Evolutionary conservation across 2,888 invertebrate genomes (phyloP).

Genomic region (Helleia helle): DNA sequence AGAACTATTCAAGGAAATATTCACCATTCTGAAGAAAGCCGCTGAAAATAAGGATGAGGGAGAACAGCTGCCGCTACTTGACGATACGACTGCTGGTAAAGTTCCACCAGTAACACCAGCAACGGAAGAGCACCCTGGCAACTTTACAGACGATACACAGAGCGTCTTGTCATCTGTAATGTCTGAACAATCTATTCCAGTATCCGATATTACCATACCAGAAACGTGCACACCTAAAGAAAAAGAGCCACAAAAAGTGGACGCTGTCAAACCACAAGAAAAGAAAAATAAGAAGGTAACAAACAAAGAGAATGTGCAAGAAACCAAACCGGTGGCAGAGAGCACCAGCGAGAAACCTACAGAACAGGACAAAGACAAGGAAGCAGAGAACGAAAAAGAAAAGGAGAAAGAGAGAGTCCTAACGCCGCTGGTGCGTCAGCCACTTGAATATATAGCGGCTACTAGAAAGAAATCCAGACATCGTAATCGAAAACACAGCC

Average conservation of each 20-base stretch:
- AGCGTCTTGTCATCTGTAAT: constrained; percentile 84
- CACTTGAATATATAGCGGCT: constrained; percentile 82
- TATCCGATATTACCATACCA: constrained; percentile 77
- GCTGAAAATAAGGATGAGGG: constrained; percentile 88
- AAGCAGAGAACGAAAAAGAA: constrained; percentile 36
- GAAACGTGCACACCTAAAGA: constrained; percentile 71
- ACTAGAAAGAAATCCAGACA: constrained; percentile 81
- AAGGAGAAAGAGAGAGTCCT: constrained; percentile 68
- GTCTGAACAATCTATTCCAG: constrained; percentile 81
- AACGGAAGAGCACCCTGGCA: constrained; percentile 76
- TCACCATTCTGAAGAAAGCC: constrained; percentile 86
- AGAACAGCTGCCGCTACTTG: constrained; percentile 81
- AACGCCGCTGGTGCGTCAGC: constrained; percentile 80
- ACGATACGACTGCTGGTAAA: constrained; percentile 75
- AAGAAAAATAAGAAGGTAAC: constrained; percentile 34
- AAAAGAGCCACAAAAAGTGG: constrained; percentile 36
- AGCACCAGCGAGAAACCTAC: constrained; percentile 40
- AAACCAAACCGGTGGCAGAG: constrained; percentile 46
- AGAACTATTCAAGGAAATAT: constrained; percentile 87
- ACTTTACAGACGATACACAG: constrained; percentile 81
- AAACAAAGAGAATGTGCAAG: constrained; percentile 37
- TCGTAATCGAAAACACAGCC: constrained; percentile 77
- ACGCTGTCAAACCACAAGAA: constrained; percentile 34
- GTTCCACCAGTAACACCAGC: constrained; percentile 81
- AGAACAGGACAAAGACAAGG: constrained; percentile 34